phyloP scores from a whole-genome alignment of 92 coral and sea anemone species.

The Siderastrea siderea region DNA sequence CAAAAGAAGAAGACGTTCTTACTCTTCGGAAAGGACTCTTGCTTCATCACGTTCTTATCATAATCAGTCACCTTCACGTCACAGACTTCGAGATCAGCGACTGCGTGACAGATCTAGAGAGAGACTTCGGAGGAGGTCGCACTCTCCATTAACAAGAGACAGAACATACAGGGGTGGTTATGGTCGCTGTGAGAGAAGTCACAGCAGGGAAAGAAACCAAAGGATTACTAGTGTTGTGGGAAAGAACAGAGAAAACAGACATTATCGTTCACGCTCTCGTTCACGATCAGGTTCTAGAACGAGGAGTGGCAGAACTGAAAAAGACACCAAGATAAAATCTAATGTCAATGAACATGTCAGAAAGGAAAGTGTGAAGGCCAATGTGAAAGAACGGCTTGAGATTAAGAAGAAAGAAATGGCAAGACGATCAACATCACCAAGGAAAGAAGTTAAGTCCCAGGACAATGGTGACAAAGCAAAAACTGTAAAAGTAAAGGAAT shows the following conservation, averaged over 20 bases:
- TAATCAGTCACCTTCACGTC: slow-evolving; percentile 19
- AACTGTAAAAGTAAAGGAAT: background rate
- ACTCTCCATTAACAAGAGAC: slow-evolving; percentile 22
- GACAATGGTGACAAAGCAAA: background rate
- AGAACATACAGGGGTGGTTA: slow-evolving; percentile 45
- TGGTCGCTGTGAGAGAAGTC: slow-evolving; percentile 35
- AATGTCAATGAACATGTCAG: background rate
- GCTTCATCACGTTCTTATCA: slow-evolving; percentile 5
- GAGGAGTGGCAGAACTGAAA: slow-evolving; percentile 1
- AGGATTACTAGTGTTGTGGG: slow-evolving; percentile 2
- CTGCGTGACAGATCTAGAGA: slow-evolving; percentile 43
- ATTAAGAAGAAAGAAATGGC: background rate
- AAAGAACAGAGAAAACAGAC: slow-evolving; percentile 24
- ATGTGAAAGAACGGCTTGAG: slow-evolving; percentile 25
- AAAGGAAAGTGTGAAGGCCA: slow-evolving; percentile 23
- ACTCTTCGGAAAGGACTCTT: slow-evolving; percentile 34
- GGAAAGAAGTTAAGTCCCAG: slow-evolving; percentile 1
- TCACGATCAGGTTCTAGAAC: slow-evolving; percentile 37
- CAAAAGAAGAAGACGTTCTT: slow-evolving; percentile 14
- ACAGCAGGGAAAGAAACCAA: slow-evolving; percentile 53
- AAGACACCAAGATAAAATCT: background rate
- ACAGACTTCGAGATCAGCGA: slow-evolving; percentile 44
- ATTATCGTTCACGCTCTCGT: slow-evolving; percentile 14
- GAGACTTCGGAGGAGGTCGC: slow-evolving; percentile 27
- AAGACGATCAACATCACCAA: background rate